Evolutionary conservation across 2,888 invertebrate genomes (phyloP).

Genomic region (Ophion ventricosus): DNA sequence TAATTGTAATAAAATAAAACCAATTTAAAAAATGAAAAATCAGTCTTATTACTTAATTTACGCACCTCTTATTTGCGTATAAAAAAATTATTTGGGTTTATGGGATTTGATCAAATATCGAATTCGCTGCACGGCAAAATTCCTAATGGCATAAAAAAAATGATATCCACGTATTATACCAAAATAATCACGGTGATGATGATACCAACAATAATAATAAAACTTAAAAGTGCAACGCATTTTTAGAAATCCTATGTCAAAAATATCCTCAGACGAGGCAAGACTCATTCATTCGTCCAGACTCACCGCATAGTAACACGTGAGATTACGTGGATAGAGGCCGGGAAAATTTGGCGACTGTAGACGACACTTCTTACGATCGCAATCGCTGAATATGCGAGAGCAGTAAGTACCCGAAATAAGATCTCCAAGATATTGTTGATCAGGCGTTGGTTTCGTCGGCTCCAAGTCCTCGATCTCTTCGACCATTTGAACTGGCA

Average conservation of each 20-base stretch:
- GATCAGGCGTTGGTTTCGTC: slow-evolving; percentile 84
- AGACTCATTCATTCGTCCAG: neutral
- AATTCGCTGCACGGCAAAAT: no score
- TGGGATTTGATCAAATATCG: no score
- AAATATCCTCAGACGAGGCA: neutral
- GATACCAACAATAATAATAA: neutral
- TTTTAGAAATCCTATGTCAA: neutral
- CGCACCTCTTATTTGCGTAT: no score
- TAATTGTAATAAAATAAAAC: no score
- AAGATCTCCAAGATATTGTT: slow-evolving; percentile 93
- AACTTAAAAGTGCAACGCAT: neutral
- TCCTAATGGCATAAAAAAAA: no score
- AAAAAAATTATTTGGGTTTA: no score
- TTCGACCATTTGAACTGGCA: slow-evolving; percentile 77
- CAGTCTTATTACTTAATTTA: no score
- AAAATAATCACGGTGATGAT: neutral
- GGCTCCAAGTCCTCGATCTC: slow-evolving; percentile 81
- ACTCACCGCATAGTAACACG: slow-evolving; percentile 95
- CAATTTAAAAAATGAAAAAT: no score
- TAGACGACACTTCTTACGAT: slow-evolving; percentile 93
- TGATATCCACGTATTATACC: no score
- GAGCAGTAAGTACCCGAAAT: slow-evolving; percentile 97
- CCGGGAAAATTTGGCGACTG: slow-evolving; percentile 97
- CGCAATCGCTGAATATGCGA: slow-evolving; percentile 95
- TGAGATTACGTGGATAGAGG: slow-evolving; percentile 96